phyloP scores from a whole-genome alignment of 2,113 vertebrate species.

The Penelope pileata region DNA sequence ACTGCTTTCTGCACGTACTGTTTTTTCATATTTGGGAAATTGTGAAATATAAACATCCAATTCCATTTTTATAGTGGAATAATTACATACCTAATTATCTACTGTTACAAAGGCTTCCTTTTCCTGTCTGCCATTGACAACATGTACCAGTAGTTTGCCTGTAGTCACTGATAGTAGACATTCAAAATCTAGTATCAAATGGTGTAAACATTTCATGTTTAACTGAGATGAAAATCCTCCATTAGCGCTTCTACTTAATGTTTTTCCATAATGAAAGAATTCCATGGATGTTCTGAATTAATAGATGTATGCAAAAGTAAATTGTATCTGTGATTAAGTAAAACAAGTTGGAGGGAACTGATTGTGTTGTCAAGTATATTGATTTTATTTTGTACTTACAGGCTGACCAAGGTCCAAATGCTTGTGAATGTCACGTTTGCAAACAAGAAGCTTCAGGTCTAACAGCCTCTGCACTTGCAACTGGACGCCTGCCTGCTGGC shows the following conservation, averaged over 20 bases:
- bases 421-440: slow-evolving; percentile 96
- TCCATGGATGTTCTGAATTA: neutral
- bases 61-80: neutral
- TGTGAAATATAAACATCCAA: neutral
- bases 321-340: neutral
- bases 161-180: neutral
- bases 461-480: slow-evolving; percentile 80
- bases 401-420: slow-evolving; percentile 86
- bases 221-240: neutral
- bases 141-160: neutral
- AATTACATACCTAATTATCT: neutral
- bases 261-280: neutral
- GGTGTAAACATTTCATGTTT: neutral
- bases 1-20: neutral
- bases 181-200: neutral
- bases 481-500: slow-evolving; percentile 84
- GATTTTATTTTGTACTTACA: slow-evolving; percentile 34
- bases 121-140: neutral
- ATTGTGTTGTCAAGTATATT: neutral
- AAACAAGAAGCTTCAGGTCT: slow-evolving; percentile 89
- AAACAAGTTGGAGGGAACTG: neutral
- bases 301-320: neutral
- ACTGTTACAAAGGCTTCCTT: neutral
- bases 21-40: neutral
- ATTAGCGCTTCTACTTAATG: neutral